Conservation (phyloP, 2,888 invertebrate genomes). For the Bhutanitis thaidina region DNA sequence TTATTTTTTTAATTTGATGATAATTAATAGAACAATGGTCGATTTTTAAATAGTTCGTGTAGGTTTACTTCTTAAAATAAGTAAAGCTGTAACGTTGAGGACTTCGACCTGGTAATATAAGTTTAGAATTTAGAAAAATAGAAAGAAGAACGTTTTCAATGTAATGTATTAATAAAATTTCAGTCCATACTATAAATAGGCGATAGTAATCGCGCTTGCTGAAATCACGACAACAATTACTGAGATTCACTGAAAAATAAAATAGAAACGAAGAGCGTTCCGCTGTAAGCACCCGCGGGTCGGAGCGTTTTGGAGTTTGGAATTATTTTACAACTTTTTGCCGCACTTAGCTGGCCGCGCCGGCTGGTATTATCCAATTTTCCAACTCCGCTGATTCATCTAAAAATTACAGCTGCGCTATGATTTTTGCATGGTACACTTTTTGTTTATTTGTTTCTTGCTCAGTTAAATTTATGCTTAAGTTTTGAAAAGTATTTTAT, state of each 20-base stretch:
- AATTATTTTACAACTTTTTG: constrained; percentile 40
- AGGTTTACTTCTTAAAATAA: no score
- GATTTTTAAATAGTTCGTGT: no score
- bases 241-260: constrained; percentile 1
- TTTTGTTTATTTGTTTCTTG: constrained; percentile 2
- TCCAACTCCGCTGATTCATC: constrained; percentile 19
- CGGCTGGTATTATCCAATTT: constrained; percentile 20
- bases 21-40: no score
- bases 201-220: background rate
- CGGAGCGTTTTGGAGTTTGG: constrained; percentile 39
- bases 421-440: constrained; percentile 11
- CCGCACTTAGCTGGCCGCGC: constrained; percentile 31
- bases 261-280: constrained; percentile 19
- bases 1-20: no score
- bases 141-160: no score
- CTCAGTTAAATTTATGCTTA: no score
- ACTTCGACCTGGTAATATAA: no score
- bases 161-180: no score
- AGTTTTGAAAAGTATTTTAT: no score
- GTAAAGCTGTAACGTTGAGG: no score
- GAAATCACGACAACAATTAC: background rate
- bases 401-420: constrained; percentile 13
- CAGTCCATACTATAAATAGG: no score
- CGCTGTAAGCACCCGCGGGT: constrained; percentile 18
- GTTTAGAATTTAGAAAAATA: no score